Percentiles rank a stretch among this genome's conserved stretches.
These are phyloP conservation scores for Amblyraja radiata DNA, from an alignment of 2,797 vertebrate genomes.

Conservation along the genomic window DNA sequence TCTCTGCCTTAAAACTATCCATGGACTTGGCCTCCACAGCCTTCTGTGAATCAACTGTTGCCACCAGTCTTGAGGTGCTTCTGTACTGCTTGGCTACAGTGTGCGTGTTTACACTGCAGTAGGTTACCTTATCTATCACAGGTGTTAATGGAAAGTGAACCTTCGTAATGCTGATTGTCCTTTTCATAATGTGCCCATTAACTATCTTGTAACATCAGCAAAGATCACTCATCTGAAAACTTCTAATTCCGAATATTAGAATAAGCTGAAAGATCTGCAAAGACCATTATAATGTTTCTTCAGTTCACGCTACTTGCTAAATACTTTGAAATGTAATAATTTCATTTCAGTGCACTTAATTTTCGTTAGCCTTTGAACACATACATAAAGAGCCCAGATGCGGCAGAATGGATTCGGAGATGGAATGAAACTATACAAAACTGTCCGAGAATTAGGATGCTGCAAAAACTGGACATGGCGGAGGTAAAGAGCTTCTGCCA, in stretches of 20 bases:
- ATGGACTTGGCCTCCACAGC: no score
- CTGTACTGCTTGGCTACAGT: background rate
- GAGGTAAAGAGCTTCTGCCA: background rate
- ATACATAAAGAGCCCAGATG: background rate
- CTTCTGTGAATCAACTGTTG: background rate
- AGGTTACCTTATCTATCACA: slow-evolving; percentile 1
- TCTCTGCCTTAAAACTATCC: no score
- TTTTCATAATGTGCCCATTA: slow-evolving; percentile 30
- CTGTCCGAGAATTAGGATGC: background rate
- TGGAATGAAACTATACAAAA: background rate
- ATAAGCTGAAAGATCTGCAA: slow-evolving; percentile 32
- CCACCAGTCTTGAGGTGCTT: background rate
- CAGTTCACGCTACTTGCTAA: slow-evolving; percentile 30
- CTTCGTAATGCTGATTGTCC: background rate
- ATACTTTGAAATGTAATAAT: slow-evolving; percentile 16
- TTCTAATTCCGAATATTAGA: slow-evolving; percentile 34
- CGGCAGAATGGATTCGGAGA: background rate
- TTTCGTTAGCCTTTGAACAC: background rate
- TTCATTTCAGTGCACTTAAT: slow-evolving; percentile 27
- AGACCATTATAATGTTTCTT: slow-evolving; percentile 26
- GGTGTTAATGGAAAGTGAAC: slow-evolving; percentile 30
- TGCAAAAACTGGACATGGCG: background rate
- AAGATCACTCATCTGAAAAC: slow-evolving; percentile 25
- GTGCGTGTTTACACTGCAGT: background rate
- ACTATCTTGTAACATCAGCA: slow-evolving; percentile 34